phyloP scores from a whole-genome alignment of 1,140 invertebrate genomes.

The Neodiprion pinetum region DNA sequence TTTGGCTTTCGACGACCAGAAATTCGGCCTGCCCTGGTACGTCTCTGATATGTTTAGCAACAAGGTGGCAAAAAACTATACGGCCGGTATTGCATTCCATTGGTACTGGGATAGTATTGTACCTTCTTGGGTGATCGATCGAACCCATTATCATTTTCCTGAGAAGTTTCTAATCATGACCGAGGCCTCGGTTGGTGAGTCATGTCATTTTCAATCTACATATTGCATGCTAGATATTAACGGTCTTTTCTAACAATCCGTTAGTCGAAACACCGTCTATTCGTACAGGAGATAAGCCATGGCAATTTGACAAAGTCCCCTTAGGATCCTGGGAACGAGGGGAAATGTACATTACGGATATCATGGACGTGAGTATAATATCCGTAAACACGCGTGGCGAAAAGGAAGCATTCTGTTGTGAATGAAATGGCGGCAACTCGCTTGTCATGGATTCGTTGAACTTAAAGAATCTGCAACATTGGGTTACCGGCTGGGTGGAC shows the following conservation, averaged over 20 bases:
- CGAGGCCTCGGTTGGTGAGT: conserved; percentile 75
- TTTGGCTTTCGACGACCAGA: conserved; percentile 73
- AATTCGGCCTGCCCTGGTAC: conserved; percentile 64
- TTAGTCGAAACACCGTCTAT: conserved; percentile 10
- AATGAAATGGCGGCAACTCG: neutral
- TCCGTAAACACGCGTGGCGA: neutral
- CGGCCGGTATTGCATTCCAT: conserved; percentile 85
- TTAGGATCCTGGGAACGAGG: conserved; percentile 75
- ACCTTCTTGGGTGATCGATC: conserved; percentile 62
- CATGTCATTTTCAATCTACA: conserved; percentile 45
- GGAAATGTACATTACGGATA: neutral
- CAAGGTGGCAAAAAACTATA: conserved; percentile 67
- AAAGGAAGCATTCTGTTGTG: neutral
- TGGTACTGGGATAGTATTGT: conserved; percentile 76
- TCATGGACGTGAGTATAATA: neutral
- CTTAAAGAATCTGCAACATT: conserved; percentile 63
- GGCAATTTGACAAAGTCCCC: conserved; percentile 60
- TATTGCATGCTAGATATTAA: conserved; percentile 17
- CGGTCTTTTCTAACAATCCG: conserved; percentile 3
- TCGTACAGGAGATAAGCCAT: conserved; percentile 53
- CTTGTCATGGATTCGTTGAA: neutral
- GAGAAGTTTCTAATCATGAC: conserved; percentile 79
- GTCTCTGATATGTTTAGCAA: conserved; percentile 38
- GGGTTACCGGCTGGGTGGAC: conserved; percentile 70
- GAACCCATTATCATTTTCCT: conserved; percentile 68